phyloP scores from a whole-genome alignment of 1,140 invertebrate genomes.

The Drosophila murphyi region DNA sequence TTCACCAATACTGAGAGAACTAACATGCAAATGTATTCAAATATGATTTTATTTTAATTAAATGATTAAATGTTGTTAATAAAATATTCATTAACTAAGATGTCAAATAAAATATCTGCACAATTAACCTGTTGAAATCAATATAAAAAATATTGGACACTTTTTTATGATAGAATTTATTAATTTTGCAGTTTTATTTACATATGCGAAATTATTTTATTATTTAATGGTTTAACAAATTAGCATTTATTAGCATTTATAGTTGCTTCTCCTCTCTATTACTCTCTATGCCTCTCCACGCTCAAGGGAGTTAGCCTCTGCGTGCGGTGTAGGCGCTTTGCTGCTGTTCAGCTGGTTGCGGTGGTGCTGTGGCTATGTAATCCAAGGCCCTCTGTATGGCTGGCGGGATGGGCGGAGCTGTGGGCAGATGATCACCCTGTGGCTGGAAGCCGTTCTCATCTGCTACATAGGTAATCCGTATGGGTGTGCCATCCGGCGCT shows the following conservation, averaged over 20 bases:
- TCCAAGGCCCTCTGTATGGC: slow-evolving; percentile 88
- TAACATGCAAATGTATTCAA: no score
- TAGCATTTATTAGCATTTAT: neutral
- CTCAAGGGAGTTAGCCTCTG: slow-evolving; percentile 38
- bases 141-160: no score
- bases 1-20: no score
- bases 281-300: neutral
- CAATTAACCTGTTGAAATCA: no score
- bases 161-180: slow-evolving; percentile 15
- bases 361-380: slow-evolving; percentile 86
- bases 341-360: slow-evolving; percentile 66
- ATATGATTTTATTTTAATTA: no score
- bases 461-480: slow-evolving; percentile 89
- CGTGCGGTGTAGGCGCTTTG: slow-evolving; percentile 53
- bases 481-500: slow-evolving; percentile 89
- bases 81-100: no score
- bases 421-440: slow-evolving; percentile 87
- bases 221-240: slow-evolving; percentile 1
- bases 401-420: slow-evolving; percentile 88
- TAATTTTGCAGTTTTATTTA: slow-evolving; percentile 37
- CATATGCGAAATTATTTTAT: slow-evolving; percentile 2
- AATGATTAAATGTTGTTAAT: no score
- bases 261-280: neutral
- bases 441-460: slow-evolving; percentile 91
- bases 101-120: no score